Percentiles rank a stretch among this genome's conserved stretches.
Evolutionary conservation across 2,888 invertebrate species (phyloP).

Genomic region (Caenorhabditis becei): DNA sequence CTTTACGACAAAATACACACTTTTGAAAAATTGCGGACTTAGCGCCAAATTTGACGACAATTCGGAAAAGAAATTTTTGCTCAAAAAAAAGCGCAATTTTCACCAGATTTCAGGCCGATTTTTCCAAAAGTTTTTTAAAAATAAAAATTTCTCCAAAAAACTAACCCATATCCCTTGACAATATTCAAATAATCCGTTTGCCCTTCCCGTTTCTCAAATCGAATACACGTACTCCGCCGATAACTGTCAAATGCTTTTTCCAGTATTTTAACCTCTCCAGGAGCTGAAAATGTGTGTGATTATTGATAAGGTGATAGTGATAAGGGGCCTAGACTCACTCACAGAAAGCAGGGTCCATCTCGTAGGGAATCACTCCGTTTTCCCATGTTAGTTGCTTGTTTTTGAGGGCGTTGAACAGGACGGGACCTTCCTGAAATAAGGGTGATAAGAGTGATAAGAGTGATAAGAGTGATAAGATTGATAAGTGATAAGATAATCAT

Average conservation of each 20-base stretch:
- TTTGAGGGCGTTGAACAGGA: slow-evolving; percentile 79
- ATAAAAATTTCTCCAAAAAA: slow-evolving; percentile 1
- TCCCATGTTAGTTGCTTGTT: slow-evolving; percentile 79
- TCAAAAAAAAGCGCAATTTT: no score
- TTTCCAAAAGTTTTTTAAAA: no score
- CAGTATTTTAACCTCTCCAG: slow-evolving; percentile 75
- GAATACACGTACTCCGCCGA: slow-evolving; percentile 81
- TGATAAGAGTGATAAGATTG: no score
- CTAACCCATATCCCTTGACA: slow-evolving; percentile 80
- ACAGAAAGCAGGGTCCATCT: slow-evolving; percentile 81
- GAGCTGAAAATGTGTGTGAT: slow-evolving; percentile 64
- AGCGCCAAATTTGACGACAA: slow-evolving; percentile 7
- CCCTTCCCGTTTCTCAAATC: slow-evolving; percentile 79
- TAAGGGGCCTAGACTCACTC: slow-evolving; percentile 64
- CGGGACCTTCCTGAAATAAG: slow-evolving; percentile 69
- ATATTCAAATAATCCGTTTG: slow-evolving; percentile 82
- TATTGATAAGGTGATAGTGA: neutral
- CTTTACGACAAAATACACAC: no score
- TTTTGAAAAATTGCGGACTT: no score
- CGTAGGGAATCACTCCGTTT: slow-evolving; percentile 78
- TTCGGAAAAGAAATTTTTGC: neutral
- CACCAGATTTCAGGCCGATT: no score
- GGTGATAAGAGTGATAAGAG: neutral
- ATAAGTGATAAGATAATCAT: no score
- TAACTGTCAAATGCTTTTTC: slow-evolving; percentile 79